Base-by-base conservation (phyloP, 2,797 vertebrate genomes). In the Pseudotriccus pelzelni region DNA sequence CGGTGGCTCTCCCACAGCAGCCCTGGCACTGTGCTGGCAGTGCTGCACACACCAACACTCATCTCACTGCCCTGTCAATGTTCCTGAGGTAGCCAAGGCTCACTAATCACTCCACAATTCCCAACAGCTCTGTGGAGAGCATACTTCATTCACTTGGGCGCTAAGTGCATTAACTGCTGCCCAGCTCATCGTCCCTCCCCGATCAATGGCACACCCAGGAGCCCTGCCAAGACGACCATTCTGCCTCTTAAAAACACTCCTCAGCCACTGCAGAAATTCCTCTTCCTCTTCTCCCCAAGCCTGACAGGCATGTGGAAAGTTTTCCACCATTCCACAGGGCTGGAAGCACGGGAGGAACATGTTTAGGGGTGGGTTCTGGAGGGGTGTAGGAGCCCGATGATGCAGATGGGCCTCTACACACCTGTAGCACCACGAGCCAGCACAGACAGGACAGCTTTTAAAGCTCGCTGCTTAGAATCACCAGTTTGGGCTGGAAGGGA, bases 141-240 rank as follows among this genome's bases (percentile, higher is more conserved):
- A 18, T 2, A 22, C 44, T 87, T 82, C 52, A 22, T 28, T 58
- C 63, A 12, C 87, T 91, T 89, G 89, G 91, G 90, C 0, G 55
- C 93, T 94, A 86, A 94, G 89, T 53, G 84, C 86, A 62, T 43
- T 9, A 78, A 30, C 64, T 50, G 87, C 84, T 91, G 93, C 93
- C 90, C 96, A 86, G 95, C 89, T 82, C 90, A 93, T 27, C 74
- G 52, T 96, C 84, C 69, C 59, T 92, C 84, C 84, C 44, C 43
- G 59, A 95, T 95, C 94, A 84, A 52, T 58, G 93, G 84, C 95
- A 96, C 76, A 73, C 64, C 16, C 37, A 23, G 94, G 69, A 96
- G 87, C 53, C 36, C n/a, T 95, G 95, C 94, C 96, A 97, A 94
- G 89, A 94, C 11, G 84, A 94, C 82, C 96, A 84, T 93, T 94